These are phyloP conservation scores for Portunus trituberculatus DNA, from an alignment of 1,140 invertebrate genomes.

Conservation along the genomic window DNA sequence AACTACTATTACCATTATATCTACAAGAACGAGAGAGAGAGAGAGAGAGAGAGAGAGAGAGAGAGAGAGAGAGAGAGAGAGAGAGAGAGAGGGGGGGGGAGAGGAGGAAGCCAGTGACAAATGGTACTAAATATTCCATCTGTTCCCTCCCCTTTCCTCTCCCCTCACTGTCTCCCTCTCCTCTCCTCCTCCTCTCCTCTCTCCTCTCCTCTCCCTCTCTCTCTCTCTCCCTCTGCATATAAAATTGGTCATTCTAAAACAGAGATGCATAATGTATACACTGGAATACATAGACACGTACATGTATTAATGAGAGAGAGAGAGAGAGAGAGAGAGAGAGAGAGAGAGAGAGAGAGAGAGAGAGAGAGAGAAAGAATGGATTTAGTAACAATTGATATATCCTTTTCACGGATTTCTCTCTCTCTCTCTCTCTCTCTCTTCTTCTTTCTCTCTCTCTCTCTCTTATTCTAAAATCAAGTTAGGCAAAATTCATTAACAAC, in stretches of 20 bases:
- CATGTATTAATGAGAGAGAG: not conserved
- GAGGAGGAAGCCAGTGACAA: conserved; percentile 7
- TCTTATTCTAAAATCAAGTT: not conserved
- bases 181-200: not conserved
- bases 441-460: too few relatives aligned
- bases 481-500: too few relatives aligned
- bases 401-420: too few relatives aligned
- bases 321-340: too few relatives aligned
- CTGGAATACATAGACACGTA: conserved; percentile 14
- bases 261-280: conserved; percentile 25
- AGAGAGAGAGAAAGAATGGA: too few relatives aligned
- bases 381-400: too few relatives aligned
- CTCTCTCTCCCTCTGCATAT: not conserved
- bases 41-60: conserved; percentile 34
- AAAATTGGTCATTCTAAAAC: not conserved
- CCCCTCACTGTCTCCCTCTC: not conserved
- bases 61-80: not conserved
- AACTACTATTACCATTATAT: not conserved
- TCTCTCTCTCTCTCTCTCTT: too few relatives aligned
- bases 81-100: not conserved
- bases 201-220: not conserved
- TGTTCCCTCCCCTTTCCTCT: not conserved
- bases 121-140: not conserved
- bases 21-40: not conserved
- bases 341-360: too few relatives aligned